These are phyloP conservation scores for Trachelipus rathkii DNA, from an alignment of 1,140 invertebrate genomes.

Conservation along the genomic window DNA sequence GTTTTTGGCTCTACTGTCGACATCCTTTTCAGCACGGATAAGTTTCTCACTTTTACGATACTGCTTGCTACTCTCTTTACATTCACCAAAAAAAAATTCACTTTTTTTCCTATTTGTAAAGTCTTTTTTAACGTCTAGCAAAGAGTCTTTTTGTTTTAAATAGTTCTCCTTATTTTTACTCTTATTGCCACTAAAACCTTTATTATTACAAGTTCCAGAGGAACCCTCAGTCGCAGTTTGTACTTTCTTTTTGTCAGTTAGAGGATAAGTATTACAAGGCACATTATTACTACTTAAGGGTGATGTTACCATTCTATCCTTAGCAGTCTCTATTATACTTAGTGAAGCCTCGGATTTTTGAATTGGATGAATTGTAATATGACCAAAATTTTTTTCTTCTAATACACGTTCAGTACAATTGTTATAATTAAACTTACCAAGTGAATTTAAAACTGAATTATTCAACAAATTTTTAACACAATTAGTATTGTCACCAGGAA, in stretches of 20 bases:
- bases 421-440: too few relatives aligned
- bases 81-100: background rate
- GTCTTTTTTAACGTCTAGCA: background rate
- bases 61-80: background rate
- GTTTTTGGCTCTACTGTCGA: background rate
- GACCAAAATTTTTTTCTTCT: background rate
- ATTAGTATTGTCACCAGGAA: background rate
- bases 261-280: background rate
- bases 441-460: background rate
- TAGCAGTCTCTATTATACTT: background rate
- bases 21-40: background rate
- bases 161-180: background rate
- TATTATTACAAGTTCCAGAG: background rate
- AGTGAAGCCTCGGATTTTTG: background rate
- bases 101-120: background rate
- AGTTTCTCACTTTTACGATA: background rate
- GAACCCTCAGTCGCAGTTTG: background rate
- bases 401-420: background rate
- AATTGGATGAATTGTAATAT: background rate
- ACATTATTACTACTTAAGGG: background rate
- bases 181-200: background rate
- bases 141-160: background rate
- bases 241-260: conserved; percentile 6
- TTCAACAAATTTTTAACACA: background rate
- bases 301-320: conserved; percentile 6